Evolutionary conservation across 1,140 invertebrate species (phyloP).

Genomic region (Callitettix versicolor): DNA sequence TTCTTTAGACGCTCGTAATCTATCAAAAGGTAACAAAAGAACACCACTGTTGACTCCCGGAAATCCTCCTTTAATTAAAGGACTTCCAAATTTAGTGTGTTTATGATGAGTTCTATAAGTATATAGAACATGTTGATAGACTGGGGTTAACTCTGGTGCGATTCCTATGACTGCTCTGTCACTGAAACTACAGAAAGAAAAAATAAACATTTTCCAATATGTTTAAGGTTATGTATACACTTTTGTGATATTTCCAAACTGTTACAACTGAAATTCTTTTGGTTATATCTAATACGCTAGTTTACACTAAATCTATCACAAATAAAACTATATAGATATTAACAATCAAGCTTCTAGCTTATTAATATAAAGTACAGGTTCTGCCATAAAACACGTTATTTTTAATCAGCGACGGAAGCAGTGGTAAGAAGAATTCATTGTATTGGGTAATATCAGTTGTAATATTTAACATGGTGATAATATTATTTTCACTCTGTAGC

Average conservation of each 20-base stretch:
- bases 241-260: too few relatives aligned
- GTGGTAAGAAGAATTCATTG: too few relatives aligned
- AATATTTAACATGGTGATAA: too few relatives aligned
- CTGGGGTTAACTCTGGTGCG: slow-evolving; percentile 65
- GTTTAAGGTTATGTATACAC: not conserved
- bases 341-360: too few relatives aligned
- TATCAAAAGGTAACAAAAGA: slow-evolving; percentile 58
- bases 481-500: too few relatives aligned
- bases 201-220: not conserved
- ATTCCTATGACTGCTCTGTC: slow-evolving; percentile 56
- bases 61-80: slow-evolving; percentile 43
- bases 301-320: too few relatives aligned
- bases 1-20: slow-evolving; percentile 47
- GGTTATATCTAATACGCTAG: not conserved
- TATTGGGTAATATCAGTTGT: too few relatives aligned
- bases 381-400: too few relatives aligned
- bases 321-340: too few relatives aligned
- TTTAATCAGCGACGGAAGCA: too few relatives aligned
- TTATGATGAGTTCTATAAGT: slow-evolving; percentile 51
- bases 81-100: slow-evolving; percentile 46
- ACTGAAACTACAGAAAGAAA: slow-evolving; percentile 33
- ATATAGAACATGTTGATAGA: slow-evolving; percentile 68
- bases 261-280: not conserved
- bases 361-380: too few relatives aligned
- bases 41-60: slow-evolving; percentile 77